Conservation (phyloP, 30 jellyfish, hydroid and myxozoan genomes). For the Catostylus mosaicus region DNA sequence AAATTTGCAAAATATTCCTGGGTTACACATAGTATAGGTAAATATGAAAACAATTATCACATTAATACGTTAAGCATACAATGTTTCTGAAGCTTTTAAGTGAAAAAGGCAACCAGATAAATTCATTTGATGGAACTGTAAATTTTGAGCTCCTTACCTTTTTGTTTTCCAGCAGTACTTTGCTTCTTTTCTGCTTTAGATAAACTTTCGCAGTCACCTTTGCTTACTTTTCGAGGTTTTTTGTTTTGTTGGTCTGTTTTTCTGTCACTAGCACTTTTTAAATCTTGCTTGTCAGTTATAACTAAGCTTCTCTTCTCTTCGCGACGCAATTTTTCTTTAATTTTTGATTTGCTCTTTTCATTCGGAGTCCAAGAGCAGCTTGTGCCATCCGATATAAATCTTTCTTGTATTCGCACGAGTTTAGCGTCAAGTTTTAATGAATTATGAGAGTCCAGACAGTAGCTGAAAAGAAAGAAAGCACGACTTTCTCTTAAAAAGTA, state of each 20-base stretch:
- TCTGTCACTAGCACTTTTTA: neutral
- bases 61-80: too few species aligned
- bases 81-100: too few species aligned
- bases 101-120: too few species aligned
- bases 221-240: neutral
- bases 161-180: neutral
- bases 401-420: conserved; percentile 48
- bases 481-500: too few species aligned
- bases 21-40: too few species aligned
- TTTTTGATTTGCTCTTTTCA: neutral
- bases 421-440: conserved; percentile 65
- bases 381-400: conserved; percentile 64
- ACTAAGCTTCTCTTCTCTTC: neutral
- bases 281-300: neutral
- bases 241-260: neutral
- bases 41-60: too few species aligned
- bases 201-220: neutral
- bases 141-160: neutral
- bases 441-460: conserved; percentile 76
- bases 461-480: conserved; percentile 25
- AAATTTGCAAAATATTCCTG: too few species aligned
- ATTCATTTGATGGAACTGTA: too few species aligned
- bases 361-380: conserved; percentile 56
- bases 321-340: neutral
- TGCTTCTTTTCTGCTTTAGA: neutral